Evolutionary conservation across 2,888 invertebrate species (phyloP).

Genomic region (Omphaloscelis lunosa): DNA sequence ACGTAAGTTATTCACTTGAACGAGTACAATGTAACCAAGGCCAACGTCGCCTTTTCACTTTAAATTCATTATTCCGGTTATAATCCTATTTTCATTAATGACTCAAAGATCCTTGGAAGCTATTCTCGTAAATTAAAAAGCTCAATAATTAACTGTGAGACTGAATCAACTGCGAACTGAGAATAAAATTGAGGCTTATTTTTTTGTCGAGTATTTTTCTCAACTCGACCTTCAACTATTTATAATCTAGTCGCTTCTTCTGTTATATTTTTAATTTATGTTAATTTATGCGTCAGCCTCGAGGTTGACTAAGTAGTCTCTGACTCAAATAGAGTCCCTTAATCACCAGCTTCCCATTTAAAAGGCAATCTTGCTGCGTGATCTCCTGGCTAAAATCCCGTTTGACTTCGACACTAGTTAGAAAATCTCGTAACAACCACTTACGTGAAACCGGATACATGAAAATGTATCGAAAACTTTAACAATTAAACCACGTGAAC

Average conservation of each 20-base stretch:
- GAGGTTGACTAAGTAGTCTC: not conserved
- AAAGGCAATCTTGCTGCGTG: not conserved
- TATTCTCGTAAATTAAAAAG: slow-evolving; percentile 55
- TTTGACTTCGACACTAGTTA: too few relatives aligned
- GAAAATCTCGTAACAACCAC: not conserved
- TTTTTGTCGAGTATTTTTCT: slow-evolving; percentile 16
- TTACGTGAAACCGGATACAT: not conserved
- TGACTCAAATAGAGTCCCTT: not conserved
- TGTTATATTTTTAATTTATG: not conserved
- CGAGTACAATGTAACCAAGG: slow-evolving; percentile 25
- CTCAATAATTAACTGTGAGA: slow-evolving; percentile 46
- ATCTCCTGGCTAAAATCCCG: too few relatives aligned
- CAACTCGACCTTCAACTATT: not conserved
- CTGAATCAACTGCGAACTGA: slow-evolving; percentile 34
- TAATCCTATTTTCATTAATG: slow-evolving; percentile 59
- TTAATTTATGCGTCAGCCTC: not conserved
- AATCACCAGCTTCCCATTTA: not conserved
- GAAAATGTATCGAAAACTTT: not conserved
- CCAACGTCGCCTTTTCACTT: slow-evolving; percentile 9
- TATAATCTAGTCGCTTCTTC: not conserved
- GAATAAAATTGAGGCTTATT: slow-evolving; percentile 14
- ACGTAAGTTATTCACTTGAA: not conserved
- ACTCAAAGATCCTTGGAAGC: slow-evolving; percentile 52
- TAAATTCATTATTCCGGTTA: slow-evolving; percentile 57
- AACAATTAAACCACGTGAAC: not conserved